phyloP scores from a whole-genome alignment of 2,797 vertebrate genomes.

The Cephalopachus bancanus region DNA sequence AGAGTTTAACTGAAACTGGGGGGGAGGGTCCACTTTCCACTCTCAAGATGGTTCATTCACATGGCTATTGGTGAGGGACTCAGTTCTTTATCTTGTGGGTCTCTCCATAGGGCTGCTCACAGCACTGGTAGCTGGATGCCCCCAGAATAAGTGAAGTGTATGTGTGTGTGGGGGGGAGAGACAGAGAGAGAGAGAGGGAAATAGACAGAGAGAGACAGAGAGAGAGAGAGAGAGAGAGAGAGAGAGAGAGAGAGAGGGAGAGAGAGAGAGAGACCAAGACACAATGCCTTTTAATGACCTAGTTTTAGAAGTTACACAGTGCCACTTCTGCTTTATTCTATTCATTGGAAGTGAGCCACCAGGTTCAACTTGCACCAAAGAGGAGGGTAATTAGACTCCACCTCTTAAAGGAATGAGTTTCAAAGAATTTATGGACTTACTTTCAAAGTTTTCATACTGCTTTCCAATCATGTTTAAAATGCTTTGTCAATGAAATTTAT shows the following conservation, averaged over 20 bases:
- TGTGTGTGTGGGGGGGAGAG: not conserved
- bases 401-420: not conserved
- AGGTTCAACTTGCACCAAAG: not conserved
- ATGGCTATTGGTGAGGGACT: too few relatives aligned
- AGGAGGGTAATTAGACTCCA: too few relatives aligned
- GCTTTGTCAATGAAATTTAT: not conserved
- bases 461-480: too few relatives aligned
- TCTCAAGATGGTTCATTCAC: too few relatives aligned
- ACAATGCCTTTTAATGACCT: not conserved
- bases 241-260: not conserved
- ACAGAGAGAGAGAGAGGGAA: too few relatives aligned
- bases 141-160: not conserved
- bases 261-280: not conserved
- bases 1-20: not conserved
- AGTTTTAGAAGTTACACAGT: too few relatives aligned
- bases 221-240: too few relatives aligned
- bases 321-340: not conserved
- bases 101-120: too few relatives aligned
- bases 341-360: not conserved
- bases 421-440: not conserved
- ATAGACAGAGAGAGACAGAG: too few relatives aligned
- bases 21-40: not conserved
- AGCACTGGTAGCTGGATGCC: not conserved
- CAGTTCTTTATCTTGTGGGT: too few relatives aligned
- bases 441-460: not conserved